phyloP scores from a whole-genome alignment of 2,113 vertebrate species.

The Siniperca knerii region DNA sequence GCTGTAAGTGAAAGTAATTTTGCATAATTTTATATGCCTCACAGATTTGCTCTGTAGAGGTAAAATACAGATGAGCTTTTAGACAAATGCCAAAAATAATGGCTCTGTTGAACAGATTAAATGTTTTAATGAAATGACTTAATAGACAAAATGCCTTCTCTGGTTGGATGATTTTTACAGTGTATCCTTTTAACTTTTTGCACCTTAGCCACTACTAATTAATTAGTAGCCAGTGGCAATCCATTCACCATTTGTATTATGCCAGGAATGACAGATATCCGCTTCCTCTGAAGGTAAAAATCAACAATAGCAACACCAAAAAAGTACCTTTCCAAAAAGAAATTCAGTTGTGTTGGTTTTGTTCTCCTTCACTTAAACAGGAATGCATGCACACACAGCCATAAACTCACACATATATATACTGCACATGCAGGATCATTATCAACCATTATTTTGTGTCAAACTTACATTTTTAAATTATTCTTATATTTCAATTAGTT shows the following conservation, averaged over 20 bases:
- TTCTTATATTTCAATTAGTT: constrained; percentile 21
- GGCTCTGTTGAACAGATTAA: constrained; percentile 23
- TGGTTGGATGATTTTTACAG: constrained; percentile 20
- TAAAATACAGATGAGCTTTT: constrained; percentile 8
- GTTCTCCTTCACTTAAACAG: neutral
- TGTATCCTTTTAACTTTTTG: constrained; percentile 36
- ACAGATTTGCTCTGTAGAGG: neutral
- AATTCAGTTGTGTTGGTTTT: neutral
- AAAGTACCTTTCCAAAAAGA: neutral
- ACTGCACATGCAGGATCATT: neutral
- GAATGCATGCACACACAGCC: neutral
- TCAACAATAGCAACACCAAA: neutral
- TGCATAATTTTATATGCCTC: neutral
- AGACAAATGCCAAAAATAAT: constrained; percentile 6
- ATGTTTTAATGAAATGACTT: constrained; percentile 25
- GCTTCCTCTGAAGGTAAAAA: constrained; percentile 2
- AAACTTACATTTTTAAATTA: neutral
- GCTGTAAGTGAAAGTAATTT: constrained; percentile 1
- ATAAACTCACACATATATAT: neutral
- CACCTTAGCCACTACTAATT: constrained; percentile 28
- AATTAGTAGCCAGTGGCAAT: constrained; percentile 27
- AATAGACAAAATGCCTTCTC: constrained; percentile 14
- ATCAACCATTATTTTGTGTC: neutral
- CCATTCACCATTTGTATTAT: constrained; percentile 8
- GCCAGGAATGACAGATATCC: constrained; percentile 10